These are phyloP conservation scores for Nannoperca obscura DNA, from an alignment of 2,797 vertebrate genomes.

Conservation along the genomic window DNA sequence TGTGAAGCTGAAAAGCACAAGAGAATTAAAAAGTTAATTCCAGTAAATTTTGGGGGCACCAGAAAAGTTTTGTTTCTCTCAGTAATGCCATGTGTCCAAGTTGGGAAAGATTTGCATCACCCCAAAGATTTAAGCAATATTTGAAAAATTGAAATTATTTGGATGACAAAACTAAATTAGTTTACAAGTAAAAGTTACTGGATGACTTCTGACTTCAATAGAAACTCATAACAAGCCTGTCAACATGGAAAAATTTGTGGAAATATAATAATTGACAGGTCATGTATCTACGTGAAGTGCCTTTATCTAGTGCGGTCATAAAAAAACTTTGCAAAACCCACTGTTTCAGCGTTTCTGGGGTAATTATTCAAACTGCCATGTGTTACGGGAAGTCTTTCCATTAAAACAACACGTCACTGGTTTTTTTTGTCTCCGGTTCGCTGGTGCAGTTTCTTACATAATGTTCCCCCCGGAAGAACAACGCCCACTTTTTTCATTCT, in stretches of 20 bases:
- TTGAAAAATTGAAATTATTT: not conserved
- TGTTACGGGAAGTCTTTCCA: not conserved
- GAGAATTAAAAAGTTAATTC: slow-evolving; percentile 23
- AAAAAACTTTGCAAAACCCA: not conserved
- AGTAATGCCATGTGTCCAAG: not conserved
- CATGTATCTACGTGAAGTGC: not conserved
- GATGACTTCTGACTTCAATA: not conserved
- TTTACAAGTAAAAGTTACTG: not conserved
- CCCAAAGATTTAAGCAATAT: slow-evolving; percentile 20
- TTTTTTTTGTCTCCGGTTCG: not conserved
- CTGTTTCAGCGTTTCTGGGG: not conserved
- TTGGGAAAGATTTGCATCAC: not conserved
- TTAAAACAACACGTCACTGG: not conserved
- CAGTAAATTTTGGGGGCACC: not conserved
- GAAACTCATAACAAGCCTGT: not conserved
- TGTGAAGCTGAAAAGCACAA: not conserved
- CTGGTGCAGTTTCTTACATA: not conserved
- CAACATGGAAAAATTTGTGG: not conserved
- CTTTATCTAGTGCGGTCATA: slow-evolving; percentile 9
- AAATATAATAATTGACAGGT: not conserved
- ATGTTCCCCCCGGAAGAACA: slow-evolving; percentile 2
- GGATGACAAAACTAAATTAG: not conserved
- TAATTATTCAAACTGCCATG: slow-evolving; percentile 1
- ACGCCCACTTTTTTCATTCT: not conserved
- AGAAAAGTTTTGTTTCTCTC: slow-evolving; percentile 15